Evolutionary conservation across 2,888 invertebrate species (phyloP), one percentile per base, ranked within the genome.

Genomic region (Oscheius sp.): DNA sequence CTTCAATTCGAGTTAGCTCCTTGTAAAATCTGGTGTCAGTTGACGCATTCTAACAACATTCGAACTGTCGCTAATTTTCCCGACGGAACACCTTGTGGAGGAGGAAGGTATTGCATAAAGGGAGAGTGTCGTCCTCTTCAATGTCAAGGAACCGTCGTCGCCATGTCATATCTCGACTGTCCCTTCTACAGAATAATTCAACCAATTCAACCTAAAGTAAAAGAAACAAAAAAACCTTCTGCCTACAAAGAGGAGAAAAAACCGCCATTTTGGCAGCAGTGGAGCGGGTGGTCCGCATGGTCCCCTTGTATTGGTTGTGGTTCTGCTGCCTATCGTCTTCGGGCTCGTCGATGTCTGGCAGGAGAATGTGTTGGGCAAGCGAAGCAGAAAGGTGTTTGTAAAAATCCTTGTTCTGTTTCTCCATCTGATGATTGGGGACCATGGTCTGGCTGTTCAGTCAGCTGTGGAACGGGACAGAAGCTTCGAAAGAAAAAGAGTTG

Each of bases 61-160:
- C 70, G 83, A 57, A 77, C 83, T 0, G 78, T 83, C 9, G 73
- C 75, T 24, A 81, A 82, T 56, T 83, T 82, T 62, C 84, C 84
- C 6, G 84, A 84, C 62, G 84, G 84, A 32, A 80, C 82, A 12
- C 83, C 83, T 0, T 84, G 84, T 70, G 84, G 82, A 8, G 30
- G 22, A 8, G 70, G 71, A 33, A 73, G 72, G n/a, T 82, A 65
- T 67, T 84, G 84, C 59, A 74, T 84, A 50, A 82, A 82, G 56
- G 84, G 82, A 70, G 78, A 80, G 50, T 82, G 82, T 64, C 65
- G 59, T 73, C 32, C 72, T 73, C 44, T 59, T 17, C 59, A 44
- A 5, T 59, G 59, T 17, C 59, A 59, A 28, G 59, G 41, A 26
- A 14, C 30, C 8, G 54, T 36, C 17, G 54, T 33, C 2, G 54